These are phyloP conservation scores for Desmodus rotundus DNA, from an alignment of 2,113 vertebrate species.

Conservation along the genomic window DNA sequence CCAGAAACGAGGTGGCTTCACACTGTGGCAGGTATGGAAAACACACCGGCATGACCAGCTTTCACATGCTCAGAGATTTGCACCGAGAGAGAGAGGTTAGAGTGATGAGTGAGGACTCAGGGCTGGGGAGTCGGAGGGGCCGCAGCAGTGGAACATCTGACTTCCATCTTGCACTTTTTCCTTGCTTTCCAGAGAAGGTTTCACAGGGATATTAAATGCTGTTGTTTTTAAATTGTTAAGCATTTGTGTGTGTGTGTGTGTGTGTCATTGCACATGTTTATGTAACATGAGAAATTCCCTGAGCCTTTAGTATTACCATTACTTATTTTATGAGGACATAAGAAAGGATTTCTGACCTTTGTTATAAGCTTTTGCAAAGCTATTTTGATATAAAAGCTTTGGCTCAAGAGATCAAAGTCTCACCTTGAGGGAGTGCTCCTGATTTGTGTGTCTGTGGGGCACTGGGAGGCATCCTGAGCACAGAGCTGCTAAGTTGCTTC, in stretches of 20 bases:
- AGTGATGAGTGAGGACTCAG: neutral
- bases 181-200: neutral
- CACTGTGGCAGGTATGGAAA: constrained; percentile 79
- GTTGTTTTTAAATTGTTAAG: neutral
- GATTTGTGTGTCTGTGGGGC: neutral
- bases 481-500: too few species aligned
- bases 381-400: neutral
- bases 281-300: neutral
- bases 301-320: neutral
- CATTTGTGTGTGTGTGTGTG: neutral
- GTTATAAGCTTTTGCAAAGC: neutral
- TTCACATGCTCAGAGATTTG: constrained; percentile 44
- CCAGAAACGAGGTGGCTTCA: constrained; percentile 80
- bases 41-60: constrained; percentile 73
- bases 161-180: neutral
- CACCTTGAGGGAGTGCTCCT: neutral
- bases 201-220: neutral
- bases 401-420: neutral
- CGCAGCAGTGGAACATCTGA: neutral
- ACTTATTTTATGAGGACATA: neutral
- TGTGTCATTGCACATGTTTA: neutral
- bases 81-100: constrained; percentile 46
- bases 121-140: constrained; percentile 21
- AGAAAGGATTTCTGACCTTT: neutral
- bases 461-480: accelerated